phyloP scores from a whole-genome alignment of 2,888 invertebrate species.

The Leptopilina drosophilae region DNA sequence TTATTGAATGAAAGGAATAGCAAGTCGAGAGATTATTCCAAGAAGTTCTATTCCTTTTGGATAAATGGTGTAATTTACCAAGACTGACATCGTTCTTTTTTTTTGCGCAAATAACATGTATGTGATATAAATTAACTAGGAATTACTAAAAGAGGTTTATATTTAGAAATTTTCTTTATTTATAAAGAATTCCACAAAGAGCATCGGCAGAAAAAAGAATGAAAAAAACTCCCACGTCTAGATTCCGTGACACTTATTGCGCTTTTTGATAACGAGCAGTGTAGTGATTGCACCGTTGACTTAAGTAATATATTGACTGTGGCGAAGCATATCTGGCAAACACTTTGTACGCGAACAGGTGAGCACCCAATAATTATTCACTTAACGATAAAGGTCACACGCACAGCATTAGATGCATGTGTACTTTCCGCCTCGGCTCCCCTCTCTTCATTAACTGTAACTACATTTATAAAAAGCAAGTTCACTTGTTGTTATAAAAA shows the following conservation, averaged over 20 bases:
- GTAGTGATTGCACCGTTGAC: conserved; percentile 48
- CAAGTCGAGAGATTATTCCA: too few relatives aligned
- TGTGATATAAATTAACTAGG: neutral
- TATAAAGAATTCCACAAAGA: conserved; percentile 23
- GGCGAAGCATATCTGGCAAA: conserved; percentile 50
- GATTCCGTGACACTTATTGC: conserved; percentile 39
- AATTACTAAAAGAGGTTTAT: conserved; percentile 10
- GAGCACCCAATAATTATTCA: conserved; percentile 55
- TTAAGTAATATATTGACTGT: conserved; percentile 46
- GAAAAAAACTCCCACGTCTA: conserved; percentile 25
- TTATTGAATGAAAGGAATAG: too few relatives aligned
- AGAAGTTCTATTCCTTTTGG: too few relatives aligned
- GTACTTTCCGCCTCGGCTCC: neutral
- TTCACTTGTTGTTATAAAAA: neutral
- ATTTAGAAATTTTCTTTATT: conserved; percentile 12
- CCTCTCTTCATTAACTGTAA: neutral
- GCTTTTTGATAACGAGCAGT: conserved; percentile 23
- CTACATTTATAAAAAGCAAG: too few relatives aligned
- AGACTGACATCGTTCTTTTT: too few relatives aligned
- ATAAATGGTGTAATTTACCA: too few relatives aligned
- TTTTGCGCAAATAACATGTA: too few relatives aligned
- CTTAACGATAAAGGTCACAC: conserved; percentile 46
- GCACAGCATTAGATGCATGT: neutral
- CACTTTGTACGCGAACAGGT: conserved; percentile 52
- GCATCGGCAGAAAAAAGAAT: conserved; percentile 10